Percentiles rank a stretch among this genome's conserved stretches.
Evolutionary conservation across 2,888 invertebrate genomes (phyloP).

Genomic region (Epinotia nisella): DNA sequence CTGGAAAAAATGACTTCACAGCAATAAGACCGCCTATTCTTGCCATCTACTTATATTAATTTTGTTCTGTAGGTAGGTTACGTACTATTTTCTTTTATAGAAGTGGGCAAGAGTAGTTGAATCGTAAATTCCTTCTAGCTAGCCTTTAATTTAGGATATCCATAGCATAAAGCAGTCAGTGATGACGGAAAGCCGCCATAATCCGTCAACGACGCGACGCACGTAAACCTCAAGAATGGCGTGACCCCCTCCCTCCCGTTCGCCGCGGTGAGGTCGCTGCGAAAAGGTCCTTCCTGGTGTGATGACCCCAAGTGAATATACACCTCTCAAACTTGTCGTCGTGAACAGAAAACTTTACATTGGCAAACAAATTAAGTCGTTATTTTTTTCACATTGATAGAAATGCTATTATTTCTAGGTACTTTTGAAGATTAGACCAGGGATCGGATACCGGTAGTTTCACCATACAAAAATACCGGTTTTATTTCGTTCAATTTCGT

Average conservation of each 20-base stretch:
- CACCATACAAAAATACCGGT: too few species aligned
- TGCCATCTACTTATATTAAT: too few species aligned
- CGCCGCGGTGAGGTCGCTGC: conserved; percentile 9
- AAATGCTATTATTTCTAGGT: too few species aligned
- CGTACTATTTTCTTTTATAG: too few species aligned
- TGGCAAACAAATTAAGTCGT: not conserved
- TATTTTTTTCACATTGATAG: not conserved
- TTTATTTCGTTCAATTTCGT: too few species aligned
- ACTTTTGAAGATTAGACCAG: too few species aligned
- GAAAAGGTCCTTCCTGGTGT: conserved; percentile 30
- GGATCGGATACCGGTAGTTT: too few species aligned
- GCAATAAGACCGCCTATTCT: too few species aligned
- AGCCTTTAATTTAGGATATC: not conserved
- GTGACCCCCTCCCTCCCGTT: conserved; percentile 10
- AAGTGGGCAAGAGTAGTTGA: too few species aligned
- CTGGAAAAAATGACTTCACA: too few species aligned
- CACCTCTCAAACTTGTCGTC: conserved; percentile 1
- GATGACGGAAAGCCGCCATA: not conserved
- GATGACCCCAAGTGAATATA: conserved; percentile 13
- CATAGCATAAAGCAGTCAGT: not conserved
- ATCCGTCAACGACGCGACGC: not conserved
- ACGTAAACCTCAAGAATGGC: conserved; percentile 20
- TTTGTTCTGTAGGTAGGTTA: too few species aligned
- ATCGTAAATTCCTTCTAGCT: too few species aligned
- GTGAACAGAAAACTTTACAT: not conserved